Percentiles rank a stretch among this genome's conserved stretches.
Evolutionary conservation across 2,888 invertebrate genomes (phyloP).

Genomic region (Eueremaeus valkanovi): DNA sequence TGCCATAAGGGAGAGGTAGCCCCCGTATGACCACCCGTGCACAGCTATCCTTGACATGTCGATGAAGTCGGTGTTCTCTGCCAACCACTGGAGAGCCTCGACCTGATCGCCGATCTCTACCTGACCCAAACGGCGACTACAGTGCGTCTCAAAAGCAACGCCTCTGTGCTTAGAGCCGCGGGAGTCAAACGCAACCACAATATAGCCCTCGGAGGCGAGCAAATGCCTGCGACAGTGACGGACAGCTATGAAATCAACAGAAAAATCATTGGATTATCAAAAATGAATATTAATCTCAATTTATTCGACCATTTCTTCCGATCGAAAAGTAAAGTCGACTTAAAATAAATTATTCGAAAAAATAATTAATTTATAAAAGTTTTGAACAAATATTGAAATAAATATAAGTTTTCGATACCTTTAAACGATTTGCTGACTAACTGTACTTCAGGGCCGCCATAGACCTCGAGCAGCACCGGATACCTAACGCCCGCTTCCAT

Average conservation of each 20-base stretch:
- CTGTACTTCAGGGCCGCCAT: slow-evolving; percentile 98
- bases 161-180: slow-evolving; percentile 93
- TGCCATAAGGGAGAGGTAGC: slow-evolving; percentile 91
- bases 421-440: slow-evolving; percentile 92
- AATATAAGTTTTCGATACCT: slow-evolving; percentile 46
- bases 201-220: slow-evolving; percentile 90
- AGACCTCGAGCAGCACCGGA: slow-evolving; percentile 92
- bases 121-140: slow-evolving; percentile 70
- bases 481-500: slow-evolving; percentile 63
- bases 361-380: no score
- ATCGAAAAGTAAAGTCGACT: no score
- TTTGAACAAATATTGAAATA: no score
- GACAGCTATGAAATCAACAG: slow-evolving; percentile 68
- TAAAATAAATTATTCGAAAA: no score
- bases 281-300: no score
- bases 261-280: neutral
- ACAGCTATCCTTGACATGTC: slow-evolving; percentile 89
- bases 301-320: no score
- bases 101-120: slow-evolving; percentile 56
- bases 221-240: slow-evolving; percentile 89
- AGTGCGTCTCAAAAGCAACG: slow-evolving; percentile 81
- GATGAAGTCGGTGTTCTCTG: slow-evolving; percentile 77
- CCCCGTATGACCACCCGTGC: slow-evolving; percentile 98
- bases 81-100: slow-evolving; percentile 81
- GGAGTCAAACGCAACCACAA: slow-evolving; percentile 91